Evolutionary conservation across 2,888 invertebrate genomes (phyloP).

Genomic region (Aphidius colemani): DNA sequence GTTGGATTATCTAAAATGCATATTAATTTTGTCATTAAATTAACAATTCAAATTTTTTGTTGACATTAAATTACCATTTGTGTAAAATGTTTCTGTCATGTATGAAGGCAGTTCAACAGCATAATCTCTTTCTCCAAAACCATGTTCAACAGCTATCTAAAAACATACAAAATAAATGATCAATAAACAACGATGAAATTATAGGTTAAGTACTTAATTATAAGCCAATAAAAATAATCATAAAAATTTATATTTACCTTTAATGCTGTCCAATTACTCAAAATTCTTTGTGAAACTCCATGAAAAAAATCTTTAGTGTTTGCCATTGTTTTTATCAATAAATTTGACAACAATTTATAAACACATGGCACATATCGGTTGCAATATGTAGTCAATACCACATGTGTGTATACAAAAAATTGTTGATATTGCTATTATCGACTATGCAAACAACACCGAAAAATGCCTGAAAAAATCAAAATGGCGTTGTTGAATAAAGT

Average conservation of each 20-base stretch:
- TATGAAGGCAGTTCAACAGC: slow-evolving; percentile 47
- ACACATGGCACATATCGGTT: no score
- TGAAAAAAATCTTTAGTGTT: slow-evolving; percentile 40
- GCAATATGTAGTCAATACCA: no score
- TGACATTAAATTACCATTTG: slow-evolving; percentile 45
- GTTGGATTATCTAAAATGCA: slow-evolving; percentile 44
- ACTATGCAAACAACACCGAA: no score
- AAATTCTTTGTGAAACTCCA: slow-evolving; percentile 47
- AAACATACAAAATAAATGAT: slow-evolving; percentile 1
- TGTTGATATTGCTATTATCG: no score
- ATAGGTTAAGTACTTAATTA: background rate
- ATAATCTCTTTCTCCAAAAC: slow-evolving; percentile 48
- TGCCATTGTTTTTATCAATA: slow-evolving; percentile 34
- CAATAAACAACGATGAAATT: background rate
- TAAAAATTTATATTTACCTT: slow-evolving; percentile 36
- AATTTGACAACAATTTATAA: background rate
- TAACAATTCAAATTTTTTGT: background rate
- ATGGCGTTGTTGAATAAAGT: no score
- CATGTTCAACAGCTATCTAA: slow-evolving; percentile 52
- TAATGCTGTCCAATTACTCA: slow-evolving; percentile 56
- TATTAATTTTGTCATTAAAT: background rate
- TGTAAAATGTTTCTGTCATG: slow-evolving; percentile 45
- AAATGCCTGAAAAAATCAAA: no score
- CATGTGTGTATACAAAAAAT: no score
- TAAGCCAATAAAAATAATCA: background rate